These are phyloP conservation scores for Cerceris ruficornis DNA, from an alignment of 2,888 invertebrate genomes.

Conservation along the genomic window DNA sequence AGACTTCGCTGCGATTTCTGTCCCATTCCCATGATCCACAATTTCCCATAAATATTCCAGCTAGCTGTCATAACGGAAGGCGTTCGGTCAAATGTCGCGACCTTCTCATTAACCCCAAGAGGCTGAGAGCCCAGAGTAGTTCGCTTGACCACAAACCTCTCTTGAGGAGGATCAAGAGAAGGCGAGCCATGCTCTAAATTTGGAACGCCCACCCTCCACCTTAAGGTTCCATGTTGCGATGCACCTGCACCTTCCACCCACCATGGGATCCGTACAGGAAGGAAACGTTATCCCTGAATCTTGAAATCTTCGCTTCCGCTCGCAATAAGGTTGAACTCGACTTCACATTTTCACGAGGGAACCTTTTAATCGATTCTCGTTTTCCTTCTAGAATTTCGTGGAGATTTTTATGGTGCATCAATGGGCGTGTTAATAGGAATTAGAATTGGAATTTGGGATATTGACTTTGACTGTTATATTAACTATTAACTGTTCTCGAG, in stretches of 20 bases:
- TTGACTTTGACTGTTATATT: no score
- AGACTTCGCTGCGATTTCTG: slow-evolving; percentile 20
- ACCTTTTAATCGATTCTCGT: slow-evolving; percentile 31
- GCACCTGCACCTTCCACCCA: slow-evolving; percentile 76
- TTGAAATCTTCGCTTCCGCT: slow-evolving; percentile 73
- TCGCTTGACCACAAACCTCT: slow-evolving; percentile 76
- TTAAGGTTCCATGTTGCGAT: slow-evolving; percentile 64
- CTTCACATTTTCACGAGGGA: slow-evolving; percentile 32
- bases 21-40: slow-evolving; percentile 73
- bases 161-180: slow-evolving; percentile 69
- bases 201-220: slow-evolving; percentile 74
- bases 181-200: slow-evolving; percentile 72
- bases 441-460: no score
- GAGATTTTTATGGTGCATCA: background rate
- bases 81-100: slow-evolving; percentile 76
- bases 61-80: slow-evolving; percentile 77
- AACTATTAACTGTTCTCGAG: no score
- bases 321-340: slow-evolving; percentile 18
- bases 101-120: slow-evolving; percentile 77
- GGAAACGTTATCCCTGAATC: slow-evolving; percentile 71
- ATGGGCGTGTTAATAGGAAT: no score
- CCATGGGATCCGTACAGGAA: slow-evolving; percentile 69
- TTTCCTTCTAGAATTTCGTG: background rate
- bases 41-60: slow-evolving; percentile 75
- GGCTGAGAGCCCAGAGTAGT: slow-evolving; percentile 60